These are phyloP conservation scores for Centropyge bicolor DNA, from an alignment of 2,797 vertebrate species.

Conservation along the genomic window DNA sequence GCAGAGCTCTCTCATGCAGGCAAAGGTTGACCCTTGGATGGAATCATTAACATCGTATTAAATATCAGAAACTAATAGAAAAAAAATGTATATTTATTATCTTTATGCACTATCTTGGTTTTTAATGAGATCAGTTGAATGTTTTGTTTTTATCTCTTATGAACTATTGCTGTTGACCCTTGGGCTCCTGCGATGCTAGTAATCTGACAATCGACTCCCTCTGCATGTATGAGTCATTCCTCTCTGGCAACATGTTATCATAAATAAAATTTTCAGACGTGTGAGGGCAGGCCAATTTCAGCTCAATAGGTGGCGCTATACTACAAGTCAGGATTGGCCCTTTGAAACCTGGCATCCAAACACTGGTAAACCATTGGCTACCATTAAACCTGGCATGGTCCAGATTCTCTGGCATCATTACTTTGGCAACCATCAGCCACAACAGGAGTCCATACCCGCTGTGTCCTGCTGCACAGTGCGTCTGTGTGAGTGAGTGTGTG, in stretches of 20 bases:
- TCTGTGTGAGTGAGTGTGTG: conserved; percentile 28
- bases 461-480: conserved; percentile 74
- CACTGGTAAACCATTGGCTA: conserved; percentile 66
- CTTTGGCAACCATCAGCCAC: conserved; percentile 72
- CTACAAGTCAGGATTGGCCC: conserved; percentile 37
- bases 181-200: neutral
- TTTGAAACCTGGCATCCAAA: conserved; percentile 46
- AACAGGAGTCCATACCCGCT: conserved; percentile 74
- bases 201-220: neutral
- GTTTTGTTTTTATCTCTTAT: neutral
- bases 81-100: neutral
- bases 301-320: conserved; percentile 49
- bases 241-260: neutral
- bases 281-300: neutral
- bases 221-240: neutral
- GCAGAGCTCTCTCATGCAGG: conserved; percentile 38
- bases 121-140: neutral
- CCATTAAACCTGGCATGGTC: conserved; percentile 72
- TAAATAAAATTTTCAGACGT: neutral
- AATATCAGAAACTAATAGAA: conserved; percentile 1
- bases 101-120: neutral
- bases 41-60: neutral
- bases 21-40: conserved; percentile 54
- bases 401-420: conserved; percentile 72
- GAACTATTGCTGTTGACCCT: neutral